Conservation (phyloP, 2,888 invertebrate genomes). For the Terebella lapidaria region DNA sequence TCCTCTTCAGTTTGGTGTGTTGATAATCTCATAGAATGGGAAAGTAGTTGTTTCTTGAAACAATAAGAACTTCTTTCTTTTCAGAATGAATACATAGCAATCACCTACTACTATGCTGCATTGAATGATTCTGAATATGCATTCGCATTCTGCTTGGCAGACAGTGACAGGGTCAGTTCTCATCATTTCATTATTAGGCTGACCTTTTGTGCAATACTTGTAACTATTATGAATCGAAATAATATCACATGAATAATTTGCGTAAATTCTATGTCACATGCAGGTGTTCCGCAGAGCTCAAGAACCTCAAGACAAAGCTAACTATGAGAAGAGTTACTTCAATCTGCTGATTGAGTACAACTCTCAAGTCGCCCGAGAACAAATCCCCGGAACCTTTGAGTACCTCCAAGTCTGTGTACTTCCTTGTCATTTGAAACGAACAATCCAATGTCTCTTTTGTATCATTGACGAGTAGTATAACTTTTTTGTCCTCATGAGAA, state of each 20-base stretch:
- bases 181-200: no score
- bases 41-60: no score
- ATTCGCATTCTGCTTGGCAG: conserved; percentile 52
- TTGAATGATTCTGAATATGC: conserved; percentile 51
- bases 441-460: neutral
- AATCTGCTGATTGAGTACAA: conserved; percentile 53
- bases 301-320: conserved; percentile 36
- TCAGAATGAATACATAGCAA: conserved; percentile 24
- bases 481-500: neutral
- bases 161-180: conserved; percentile 48
- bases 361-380: conserved; percentile 32
- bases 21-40: no score
- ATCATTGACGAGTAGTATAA: neutral
- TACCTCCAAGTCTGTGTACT: conserved; percentile 40
- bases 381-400: conserved; percentile 39
- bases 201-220: no score
- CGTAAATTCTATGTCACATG: no score
- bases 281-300: conserved; percentile 50
- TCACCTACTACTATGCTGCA: conserved; percentile 51
- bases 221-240: no score
- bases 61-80: conserved; percentile 7
- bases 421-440: no score
- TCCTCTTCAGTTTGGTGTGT: no score
- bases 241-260: no score
- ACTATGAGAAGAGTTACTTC: conserved; percentile 48